phyloP scores from a whole-genome alignment of 2,797 vertebrate genomes.

The Acrossocheilus fasciatus region DNA sequence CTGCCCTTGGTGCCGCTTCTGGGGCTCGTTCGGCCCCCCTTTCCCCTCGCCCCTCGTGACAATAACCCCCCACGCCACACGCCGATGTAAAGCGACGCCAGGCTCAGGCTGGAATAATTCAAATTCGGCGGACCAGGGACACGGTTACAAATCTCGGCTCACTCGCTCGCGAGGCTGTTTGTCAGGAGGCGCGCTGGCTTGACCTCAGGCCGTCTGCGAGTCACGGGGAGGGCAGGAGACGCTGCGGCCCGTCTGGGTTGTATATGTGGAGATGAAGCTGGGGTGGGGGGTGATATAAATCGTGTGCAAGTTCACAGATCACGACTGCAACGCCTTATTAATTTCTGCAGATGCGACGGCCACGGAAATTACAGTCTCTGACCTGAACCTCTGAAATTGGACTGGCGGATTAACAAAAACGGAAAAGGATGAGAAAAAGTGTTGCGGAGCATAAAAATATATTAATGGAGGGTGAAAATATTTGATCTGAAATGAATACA shows the following conservation, averaged over 20 bases:
- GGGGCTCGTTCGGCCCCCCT: conserved; percentile 83
- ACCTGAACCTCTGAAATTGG: conserved; percentile 71
- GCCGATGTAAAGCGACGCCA: conserved; percentile 77
- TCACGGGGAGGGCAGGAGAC: conserved; percentile 68
- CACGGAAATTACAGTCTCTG: conserved; percentile 69
- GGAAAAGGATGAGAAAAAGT: conserved; percentile 33
- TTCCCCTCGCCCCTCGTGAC: conserved; percentile 37
- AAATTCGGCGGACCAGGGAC: conserved; percentile 97
- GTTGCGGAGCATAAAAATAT: conserved; percentile 71
- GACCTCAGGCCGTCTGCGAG: conserved; percentile 77
- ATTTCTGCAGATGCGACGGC: conserved; percentile 74
- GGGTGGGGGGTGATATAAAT: conserved; percentile 62
- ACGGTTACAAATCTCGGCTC: conserved; percentile 94
- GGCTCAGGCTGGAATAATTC: conserved; percentile 86
- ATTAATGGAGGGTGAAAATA: conserved; percentile 69
- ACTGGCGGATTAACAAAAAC: conserved; percentile 50
- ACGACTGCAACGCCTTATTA: conserved; percentile 77
- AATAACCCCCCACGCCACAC: conserved; percentile 38
- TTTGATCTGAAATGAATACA: conserved; percentile 59
- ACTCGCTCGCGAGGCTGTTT: conserved; percentile 84
- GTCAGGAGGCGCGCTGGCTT: conserved; percentile 88
- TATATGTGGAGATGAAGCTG: conserved; percentile 31
- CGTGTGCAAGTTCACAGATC: conserved; percentile 76
- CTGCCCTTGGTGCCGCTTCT: conserved; percentile 92
- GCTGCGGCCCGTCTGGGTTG: conserved; percentile 66